phyloP scores from a whole-genome alignment of 2,113 vertebrate species.

The Eubucco bourcierii region DNA sequence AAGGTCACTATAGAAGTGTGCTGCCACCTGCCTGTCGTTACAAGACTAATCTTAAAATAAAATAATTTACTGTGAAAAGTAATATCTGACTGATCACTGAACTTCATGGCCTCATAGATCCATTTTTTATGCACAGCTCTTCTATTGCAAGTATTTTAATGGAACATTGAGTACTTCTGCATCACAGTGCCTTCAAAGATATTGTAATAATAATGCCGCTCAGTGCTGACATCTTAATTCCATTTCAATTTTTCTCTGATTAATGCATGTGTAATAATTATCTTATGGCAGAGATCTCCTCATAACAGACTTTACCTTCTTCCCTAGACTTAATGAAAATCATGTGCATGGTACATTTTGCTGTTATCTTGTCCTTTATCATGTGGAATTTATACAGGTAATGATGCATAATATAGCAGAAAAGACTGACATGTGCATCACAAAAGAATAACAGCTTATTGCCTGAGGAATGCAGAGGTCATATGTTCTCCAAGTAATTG shows the following conservation, averaged over 20 bases:
- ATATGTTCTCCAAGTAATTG: background rate
- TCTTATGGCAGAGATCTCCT: constrained; percentile 1
- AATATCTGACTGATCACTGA: background rate
- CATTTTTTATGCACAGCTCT: background rate
- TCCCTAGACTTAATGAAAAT: constrained; percentile 45
- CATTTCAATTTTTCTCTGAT: constrained; percentile 12
- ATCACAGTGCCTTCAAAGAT: constrained; percentile 20
- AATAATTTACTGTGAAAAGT: background rate
- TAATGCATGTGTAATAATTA: constrained; percentile 46
- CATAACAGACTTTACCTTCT: constrained; percentile 45
- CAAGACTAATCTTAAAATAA: too few species aligned
- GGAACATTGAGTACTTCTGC: background rate
- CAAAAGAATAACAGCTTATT: background rate
- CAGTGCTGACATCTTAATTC: constrained; percentile 48
- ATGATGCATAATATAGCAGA: background rate
- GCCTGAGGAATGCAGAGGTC: background rate
- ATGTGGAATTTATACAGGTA: background rate
- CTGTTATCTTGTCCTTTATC: constrained; percentile 7
- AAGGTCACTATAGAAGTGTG: background rate
- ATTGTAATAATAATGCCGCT: background rate
- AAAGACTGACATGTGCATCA: background rate
- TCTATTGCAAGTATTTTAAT: background rate
- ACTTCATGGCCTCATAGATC: background rate
- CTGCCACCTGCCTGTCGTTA: background rate
- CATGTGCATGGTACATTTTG: background rate